A percentile compares a stretch with the other conserved stretches of the same genome.
Evolutionary conservation across 1,140 invertebrate genomes (phyloP).

Genomic region (Trichoplusia ni): DNA sequence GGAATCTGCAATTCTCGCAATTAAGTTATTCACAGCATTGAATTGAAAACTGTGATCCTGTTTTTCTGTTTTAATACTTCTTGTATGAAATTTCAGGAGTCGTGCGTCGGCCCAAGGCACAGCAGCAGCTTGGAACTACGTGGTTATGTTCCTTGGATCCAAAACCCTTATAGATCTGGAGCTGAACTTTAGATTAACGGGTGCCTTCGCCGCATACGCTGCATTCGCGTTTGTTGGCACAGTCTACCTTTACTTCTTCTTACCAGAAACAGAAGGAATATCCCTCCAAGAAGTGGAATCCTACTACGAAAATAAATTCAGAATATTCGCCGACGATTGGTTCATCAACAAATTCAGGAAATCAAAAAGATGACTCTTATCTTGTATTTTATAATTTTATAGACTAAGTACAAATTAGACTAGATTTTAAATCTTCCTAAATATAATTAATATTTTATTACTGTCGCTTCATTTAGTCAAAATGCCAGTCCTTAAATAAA

Average conservation of each 20-base stretch:
- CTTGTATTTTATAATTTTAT: not conserved
- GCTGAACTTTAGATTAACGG: conserved; percentile 77
- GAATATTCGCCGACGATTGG: conserved; percentile 71
- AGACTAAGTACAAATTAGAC: conserved; percentile 22
- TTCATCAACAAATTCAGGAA: conserved; percentile 63
- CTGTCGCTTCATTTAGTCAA: not conserved
- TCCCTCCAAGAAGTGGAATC: conserved; percentile 88
- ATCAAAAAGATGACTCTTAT: conserved; percentile 43
- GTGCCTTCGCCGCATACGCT: conserved; percentile 85
- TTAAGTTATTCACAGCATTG: no score
- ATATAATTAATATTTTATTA: conserved; percentile 10
- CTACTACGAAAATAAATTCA: conserved; percentile 79
- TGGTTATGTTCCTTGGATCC: conserved; percentile 83
- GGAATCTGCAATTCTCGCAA: no score
- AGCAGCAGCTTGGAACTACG: conserved; percentile 83
- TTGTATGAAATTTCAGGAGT: conserved; percentile 76
- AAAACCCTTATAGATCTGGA: conserved; percentile 84
- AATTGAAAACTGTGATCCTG: no score
- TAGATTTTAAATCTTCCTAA: conserved; percentile 21
- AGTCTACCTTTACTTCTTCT: conserved; percentile 83
- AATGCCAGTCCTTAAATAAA: not conserved
- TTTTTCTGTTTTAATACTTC: no score
- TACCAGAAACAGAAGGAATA: conserved; percentile 92
- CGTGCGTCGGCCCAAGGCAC: conserved; percentile 83
- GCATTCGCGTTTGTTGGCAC: conserved; percentile 83